phyloP scores from a whole-genome alignment of 2,888 invertebrate genomes.

The Patella depressa region DNA sequence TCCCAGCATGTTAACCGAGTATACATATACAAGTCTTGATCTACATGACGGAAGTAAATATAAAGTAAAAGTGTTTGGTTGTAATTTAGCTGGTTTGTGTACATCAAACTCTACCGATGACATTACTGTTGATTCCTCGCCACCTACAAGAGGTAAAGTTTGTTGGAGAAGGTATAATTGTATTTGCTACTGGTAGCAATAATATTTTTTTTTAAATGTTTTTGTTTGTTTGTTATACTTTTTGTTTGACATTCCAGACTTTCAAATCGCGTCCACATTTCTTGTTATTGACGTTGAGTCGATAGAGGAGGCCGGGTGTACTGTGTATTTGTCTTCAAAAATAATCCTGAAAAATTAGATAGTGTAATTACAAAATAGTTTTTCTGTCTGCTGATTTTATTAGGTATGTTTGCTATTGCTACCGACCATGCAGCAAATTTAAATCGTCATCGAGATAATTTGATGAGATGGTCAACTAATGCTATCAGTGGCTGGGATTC shows the following conservation, averaged over 20 bases:
- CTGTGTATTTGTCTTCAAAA: too few relatives aligned
- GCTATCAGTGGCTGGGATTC: conserved; percentile 33
- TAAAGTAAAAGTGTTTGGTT: conserved; percentile 38
- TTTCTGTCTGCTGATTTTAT: neutral
- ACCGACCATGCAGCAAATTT: conserved; percentile 31
- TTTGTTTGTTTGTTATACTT: too few relatives aligned
- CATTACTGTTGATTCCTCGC: conserved; percentile 31
- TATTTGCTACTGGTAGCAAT: too few relatives aligned
- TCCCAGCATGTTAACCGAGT: neutral
- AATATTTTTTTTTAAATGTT: too few relatives aligned
- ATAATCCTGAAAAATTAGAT: too few relatives aligned
- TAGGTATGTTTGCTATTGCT: conserved; percentile 33
- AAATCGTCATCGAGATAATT: conserved; percentile 21
- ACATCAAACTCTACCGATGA: conserved; percentile 20
- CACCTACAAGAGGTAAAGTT: conserved; percentile 28
- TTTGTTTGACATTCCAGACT: too few relatives aligned
- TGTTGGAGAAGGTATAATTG: too few relatives aligned
- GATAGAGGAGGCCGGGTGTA: too few relatives aligned
- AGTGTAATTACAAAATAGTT: neutral
- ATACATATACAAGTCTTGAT: neutral
- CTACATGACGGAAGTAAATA: conserved; percentile 43
- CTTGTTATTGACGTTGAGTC: too few relatives aligned
- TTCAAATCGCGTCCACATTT: too few relatives aligned
- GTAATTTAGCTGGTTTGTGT: conserved; percentile 44
- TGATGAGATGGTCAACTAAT: conserved; percentile 30